Conservation (phyloP, 2,888 invertebrate species). For the Chelonus formosanus region DNA sequence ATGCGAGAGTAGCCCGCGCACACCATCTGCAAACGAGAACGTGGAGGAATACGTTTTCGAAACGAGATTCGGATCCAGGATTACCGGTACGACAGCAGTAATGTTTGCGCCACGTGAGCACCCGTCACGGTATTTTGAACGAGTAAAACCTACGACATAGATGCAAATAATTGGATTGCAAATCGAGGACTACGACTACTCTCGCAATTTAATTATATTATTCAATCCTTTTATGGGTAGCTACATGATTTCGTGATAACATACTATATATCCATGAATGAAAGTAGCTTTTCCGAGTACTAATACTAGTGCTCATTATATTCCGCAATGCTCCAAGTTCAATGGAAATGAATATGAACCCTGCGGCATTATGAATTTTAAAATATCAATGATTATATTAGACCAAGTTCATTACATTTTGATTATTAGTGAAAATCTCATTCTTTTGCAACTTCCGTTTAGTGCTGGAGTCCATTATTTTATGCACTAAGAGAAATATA, state of each 20-base stretch:
- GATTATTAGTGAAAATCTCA: no score
- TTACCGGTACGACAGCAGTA: conserved; percentile 32
- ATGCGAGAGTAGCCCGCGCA: conserved; percentile 16
- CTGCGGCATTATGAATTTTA: no score
- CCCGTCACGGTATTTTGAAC: conserved; percentile 29
- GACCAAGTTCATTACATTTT: no score
- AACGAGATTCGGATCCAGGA: conserved; percentile 42
- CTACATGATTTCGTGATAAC: conserved; percentile 16
- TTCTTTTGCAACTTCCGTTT: no score
- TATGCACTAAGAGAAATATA: no score
- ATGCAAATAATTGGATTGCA: conserved; percentile 44
- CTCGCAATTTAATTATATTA: conserved; percentile 43
- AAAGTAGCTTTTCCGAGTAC: background rate
- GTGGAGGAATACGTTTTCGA: conserved; percentile 29
- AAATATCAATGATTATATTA: no score
- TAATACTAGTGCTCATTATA: background rate
- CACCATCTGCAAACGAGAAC: conserved; percentile 30
- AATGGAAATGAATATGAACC: no score
- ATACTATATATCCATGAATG: background rate
- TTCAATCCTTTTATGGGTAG: conserved; percentile 38
- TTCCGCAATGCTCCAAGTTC: no score
- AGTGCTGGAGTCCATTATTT: no score
- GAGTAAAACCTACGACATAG: conserved; percentile 35
- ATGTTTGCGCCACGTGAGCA: conserved; percentile 21
- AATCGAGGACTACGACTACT: conserved; percentile 35